These are phyloP conservation scores for Micromys minutus DNA, from an alignment of 2,113 vertebrate genomes.

Conservation along the genomic window DNA sequence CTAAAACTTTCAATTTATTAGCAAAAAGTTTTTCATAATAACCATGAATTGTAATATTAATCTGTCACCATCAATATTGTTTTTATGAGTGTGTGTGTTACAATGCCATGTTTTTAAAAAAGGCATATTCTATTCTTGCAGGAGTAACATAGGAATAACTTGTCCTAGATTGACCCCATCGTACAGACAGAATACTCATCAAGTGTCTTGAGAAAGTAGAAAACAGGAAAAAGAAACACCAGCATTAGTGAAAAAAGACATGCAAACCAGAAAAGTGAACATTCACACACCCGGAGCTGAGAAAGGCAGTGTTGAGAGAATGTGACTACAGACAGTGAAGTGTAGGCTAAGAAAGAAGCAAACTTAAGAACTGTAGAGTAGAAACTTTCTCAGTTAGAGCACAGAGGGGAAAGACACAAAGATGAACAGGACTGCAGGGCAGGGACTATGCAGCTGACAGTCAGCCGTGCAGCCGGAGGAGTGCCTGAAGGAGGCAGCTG, in stretches of 20 bases:
- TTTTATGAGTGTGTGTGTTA: neutral
- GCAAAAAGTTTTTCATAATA: neutral
- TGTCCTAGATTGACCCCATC: neutral
- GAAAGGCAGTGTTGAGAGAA: neutral
- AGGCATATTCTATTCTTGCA: neutral
- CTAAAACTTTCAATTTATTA: slow-evolving; percentile 1
- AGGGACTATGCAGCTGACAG: neutral
- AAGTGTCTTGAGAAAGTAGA: slow-evolving; percentile 8
- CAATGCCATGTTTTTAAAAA: neutral
- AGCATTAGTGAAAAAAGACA: neutral
- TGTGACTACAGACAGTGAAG: neutral
- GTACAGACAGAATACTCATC: neutral
- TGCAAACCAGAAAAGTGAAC: slow-evolving; percentile 3
- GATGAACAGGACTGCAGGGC: neutral
- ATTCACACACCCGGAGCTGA: neutral
- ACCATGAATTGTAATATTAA: neutral
- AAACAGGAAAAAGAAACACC: neutral
- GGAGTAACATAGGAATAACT: neutral
- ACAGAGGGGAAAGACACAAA: neutral
- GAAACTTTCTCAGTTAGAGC: neutral
- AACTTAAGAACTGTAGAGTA: neutral
- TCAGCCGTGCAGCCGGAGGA: neutral
- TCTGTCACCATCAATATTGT: neutral
- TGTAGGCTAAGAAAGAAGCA: neutral
- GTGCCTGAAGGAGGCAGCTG: neutral